Evolutionary conservation across 2,888 invertebrate genomes (phyloP).

Genomic region (Calameuta idolon): DNA sequence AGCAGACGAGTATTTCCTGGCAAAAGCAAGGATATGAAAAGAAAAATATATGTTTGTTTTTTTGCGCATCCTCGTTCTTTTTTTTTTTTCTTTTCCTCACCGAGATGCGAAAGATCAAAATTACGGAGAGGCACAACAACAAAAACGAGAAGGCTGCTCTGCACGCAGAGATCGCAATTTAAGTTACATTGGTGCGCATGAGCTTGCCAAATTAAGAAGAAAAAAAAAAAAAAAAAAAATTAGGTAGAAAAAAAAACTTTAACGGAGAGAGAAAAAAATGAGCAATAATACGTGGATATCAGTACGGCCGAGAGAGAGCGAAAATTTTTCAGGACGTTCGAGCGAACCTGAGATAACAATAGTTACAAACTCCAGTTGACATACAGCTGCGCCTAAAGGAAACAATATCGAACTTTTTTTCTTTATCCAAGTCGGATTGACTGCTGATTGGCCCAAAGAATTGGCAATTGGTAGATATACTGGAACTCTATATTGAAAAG

Average conservation of each 20-base stretch:
- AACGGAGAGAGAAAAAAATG: slow-evolving; percentile 9
- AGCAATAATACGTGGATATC: slow-evolving; percentile 33
- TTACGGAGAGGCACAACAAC: slow-evolving; percentile 38
- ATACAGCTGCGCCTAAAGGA: slow-evolving; percentile 65
- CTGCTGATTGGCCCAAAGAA: slow-evolving; percentile 63
- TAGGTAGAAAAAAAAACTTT: slow-evolving; percentile 15
- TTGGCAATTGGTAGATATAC: slow-evolving; percentile 60
- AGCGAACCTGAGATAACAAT: slow-evolving; percentile 52
- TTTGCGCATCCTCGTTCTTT: not conserved
- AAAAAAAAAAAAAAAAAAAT: slow-evolving; percentile 20
- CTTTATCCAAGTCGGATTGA: slow-evolving; percentile 59
- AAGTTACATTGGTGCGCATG: slow-evolving; percentile 16
- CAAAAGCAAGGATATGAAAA: slow-evolving; percentile 31
- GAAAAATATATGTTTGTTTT: slow-evolving; percentile 29
- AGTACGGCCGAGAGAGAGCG: slow-evolving; percentile 45
- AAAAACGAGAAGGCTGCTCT: slow-evolving; percentile 28
- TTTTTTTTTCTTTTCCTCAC: slow-evolving; percentile 17
- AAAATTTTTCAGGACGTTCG: slow-evolving; percentile 45
- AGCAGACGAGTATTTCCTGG: slow-evolving; percentile 35
- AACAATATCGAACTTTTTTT: slow-evolving; percentile 52
- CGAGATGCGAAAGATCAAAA: slow-evolving; percentile 30
- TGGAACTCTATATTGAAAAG: slow-evolving; percentile 57
- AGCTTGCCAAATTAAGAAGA: slow-evolving; percentile 12
- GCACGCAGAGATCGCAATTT: slow-evolving; percentile 8
- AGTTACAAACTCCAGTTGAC: slow-evolving; percentile 63